Evolutionary conservation across 2,888 invertebrate genomes (phyloP).

Genomic region (Heliconius ethilla): DNA sequence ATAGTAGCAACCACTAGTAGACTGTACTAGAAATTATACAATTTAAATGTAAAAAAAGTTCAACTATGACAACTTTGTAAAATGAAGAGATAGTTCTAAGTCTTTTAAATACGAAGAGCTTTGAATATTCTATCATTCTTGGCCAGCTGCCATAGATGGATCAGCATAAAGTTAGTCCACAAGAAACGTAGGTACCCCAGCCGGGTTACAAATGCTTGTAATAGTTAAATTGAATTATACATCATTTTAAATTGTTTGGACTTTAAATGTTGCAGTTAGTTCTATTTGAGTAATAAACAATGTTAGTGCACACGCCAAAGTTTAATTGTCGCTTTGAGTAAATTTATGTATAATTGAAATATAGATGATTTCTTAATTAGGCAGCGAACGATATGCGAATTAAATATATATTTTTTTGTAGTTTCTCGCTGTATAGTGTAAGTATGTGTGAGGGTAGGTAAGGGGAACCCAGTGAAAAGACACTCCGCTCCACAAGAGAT

Average conservation of each 20-base stretch:
- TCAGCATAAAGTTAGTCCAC: slow-evolving; percentile 19
- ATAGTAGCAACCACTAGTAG: too few relatives aligned
- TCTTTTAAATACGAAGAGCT: slow-evolving; percentile 24
- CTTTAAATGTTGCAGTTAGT: not conserved
- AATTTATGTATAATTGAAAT: too few relatives aligned
- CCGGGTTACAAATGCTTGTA: slow-evolving; percentile 11
- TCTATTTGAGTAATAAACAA: not conserved
- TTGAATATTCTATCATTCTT: slow-evolving; percentile 28
- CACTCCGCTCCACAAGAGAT: too few relatives aligned
- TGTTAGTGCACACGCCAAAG: not conserved
- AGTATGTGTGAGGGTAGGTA: too few relatives aligned
- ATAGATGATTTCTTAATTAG: too few relatives aligned
- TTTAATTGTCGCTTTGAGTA: too few relatives aligned
- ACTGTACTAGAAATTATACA: not conserved
- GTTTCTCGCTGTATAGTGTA: too few relatives aligned
- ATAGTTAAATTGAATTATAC: slow-evolving; percentile 11
- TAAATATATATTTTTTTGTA: too few relatives aligned
- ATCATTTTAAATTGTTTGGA: not conserved
- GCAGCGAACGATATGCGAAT: too few relatives aligned
- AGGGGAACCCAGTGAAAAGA: too few relatives aligned
- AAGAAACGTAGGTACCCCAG: slow-evolving; percentile 6
- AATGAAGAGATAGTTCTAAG: not conserved
- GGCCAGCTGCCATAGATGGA: slow-evolving; percentile 26
- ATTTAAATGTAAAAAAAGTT: not conserved
- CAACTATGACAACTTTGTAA: not conserved